phyloP scores from a whole-genome alignment of 2,888 invertebrate genomes.

The Synanthedon vespiformis region DNA sequence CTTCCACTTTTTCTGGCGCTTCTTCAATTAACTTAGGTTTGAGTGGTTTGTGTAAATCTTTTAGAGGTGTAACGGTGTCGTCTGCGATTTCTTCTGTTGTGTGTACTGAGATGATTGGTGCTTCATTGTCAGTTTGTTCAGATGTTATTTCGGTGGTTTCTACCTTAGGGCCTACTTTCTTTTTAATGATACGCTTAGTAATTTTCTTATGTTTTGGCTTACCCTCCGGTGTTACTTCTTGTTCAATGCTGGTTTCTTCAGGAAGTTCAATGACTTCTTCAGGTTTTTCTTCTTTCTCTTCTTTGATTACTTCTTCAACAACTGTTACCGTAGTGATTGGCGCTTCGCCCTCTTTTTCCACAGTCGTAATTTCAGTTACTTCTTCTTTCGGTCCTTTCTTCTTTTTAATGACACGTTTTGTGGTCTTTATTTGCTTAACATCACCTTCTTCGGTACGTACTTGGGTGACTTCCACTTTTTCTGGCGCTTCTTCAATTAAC shows the following conservation, averaged over 20 bases:
- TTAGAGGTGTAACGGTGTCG: slow-evolving; percentile 17
- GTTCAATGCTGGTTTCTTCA: slow-evolving; percentile 21
- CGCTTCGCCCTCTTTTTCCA: slow-evolving; percentile 39
- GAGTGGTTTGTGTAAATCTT: slow-evolving; percentile 15
- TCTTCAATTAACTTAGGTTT: slow-evolving; percentile 21
- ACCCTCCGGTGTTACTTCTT: slow-evolving; percentile 20
- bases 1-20: slow-evolving; percentile 9
- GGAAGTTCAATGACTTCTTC: slow-evolving; percentile 39
- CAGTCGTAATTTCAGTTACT: slow-evolving; percentile 54
- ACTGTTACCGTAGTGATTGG: slow-evolving; percentile 30
- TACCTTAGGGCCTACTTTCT: slow-evolving; percentile 18
- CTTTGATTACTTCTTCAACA: slow-evolving; percentile 33
- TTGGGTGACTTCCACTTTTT: slow-evolving; percentile 11
- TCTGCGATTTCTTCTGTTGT: slow-evolving; percentile 13
- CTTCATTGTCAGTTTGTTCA: slow-evolving; percentile 28
- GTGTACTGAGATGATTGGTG: slow-evolving; percentile 11
- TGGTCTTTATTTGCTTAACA: slow-evolving; percentile 12
- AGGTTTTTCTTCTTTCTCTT: slow-evolving; percentile 27
- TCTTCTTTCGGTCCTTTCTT: slow-evolving; percentile 48
- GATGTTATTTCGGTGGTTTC: slow-evolving; percentile 5
- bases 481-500: slow-evolving; percentile 17
- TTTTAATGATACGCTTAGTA: slow-evolving; percentile 29
- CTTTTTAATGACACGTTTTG: slow-evolving; percentile 33
- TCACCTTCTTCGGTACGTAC: slow-evolving; percentile 11
- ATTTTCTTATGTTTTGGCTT: slow-evolving; percentile 16